These are phyloP conservation scores for Diorhabda sublineata DNA, from an alignment of 1,140 invertebrate species.

Conservation along the genomic window DNA sequence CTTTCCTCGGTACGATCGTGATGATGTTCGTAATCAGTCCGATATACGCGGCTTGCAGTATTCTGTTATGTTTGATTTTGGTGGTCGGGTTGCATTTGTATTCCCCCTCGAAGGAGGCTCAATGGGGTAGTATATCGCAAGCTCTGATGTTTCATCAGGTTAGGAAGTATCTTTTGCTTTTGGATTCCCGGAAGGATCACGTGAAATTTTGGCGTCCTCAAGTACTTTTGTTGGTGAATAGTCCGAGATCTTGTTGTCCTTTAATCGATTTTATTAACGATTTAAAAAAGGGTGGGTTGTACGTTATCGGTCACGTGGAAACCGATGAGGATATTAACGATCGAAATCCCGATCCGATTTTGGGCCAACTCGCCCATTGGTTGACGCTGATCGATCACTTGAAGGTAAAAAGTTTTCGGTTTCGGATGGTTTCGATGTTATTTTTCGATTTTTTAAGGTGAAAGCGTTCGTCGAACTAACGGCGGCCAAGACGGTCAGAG, in stretches of 20 bases:
- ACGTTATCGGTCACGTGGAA: constrained; percentile 91
- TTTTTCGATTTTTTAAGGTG: constrained; percentile 47
- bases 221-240: constrained; percentile 88
- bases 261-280: constrained; percentile 98
- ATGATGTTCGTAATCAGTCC: constrained; percentile 97
- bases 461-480: constrained; percentile 98
- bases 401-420: constrained; percentile 22
- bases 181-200: constrained; percentile 95
- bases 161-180: constrained; percentile 90
- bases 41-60: constrained; percentile 82
- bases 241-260: constrained; percentile 83
- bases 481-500: constrained; percentile 74
- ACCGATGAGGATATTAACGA: constrained; percentile 46
- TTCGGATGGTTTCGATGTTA: not conserved
- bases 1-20: constrained; percentile 78
- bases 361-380: constrained; percentile 81
- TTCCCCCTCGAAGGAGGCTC: constrained; percentile 74
- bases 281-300: constrained; percentile 96
- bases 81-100: constrained; percentile 88
- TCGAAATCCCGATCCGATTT: constrained; percentile 61
- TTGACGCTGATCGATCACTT: constrained; percentile 55
- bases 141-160: constrained; percentile 98
- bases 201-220: constrained; percentile 99
- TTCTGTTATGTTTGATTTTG: constrained; percentile 80
- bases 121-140: constrained; percentile 97